These are phyloP conservation scores for Bombyx mandarina DNA, from an alignment of 1,140 invertebrate species.

Conservation along the genomic window DNA sequence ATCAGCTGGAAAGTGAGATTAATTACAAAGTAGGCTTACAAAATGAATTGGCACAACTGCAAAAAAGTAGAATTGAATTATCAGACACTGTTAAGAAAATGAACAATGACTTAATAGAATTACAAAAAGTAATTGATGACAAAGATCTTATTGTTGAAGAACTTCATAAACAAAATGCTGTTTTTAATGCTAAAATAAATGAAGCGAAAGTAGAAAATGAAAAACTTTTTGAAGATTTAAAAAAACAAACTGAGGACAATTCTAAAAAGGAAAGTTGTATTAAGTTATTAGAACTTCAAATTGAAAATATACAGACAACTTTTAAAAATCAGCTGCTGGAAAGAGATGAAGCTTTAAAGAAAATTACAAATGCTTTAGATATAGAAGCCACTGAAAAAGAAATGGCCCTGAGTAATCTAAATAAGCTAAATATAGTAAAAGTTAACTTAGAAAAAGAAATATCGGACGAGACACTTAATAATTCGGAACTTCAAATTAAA, in stretches of 20 bases:
- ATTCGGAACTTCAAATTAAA: slow-evolving; percentile 12
- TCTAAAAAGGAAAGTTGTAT: slow-evolving; percentile 6
- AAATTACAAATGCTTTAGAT: slow-evolving; percentile 6
- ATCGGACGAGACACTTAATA: slow-evolving; percentile 10
- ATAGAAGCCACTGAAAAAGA: slow-evolving; percentile 10
- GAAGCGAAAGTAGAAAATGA: slow-evolving; percentile 10
- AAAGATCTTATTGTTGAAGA: slow-evolving; percentile 18
- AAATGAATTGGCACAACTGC: slow-evolving; percentile 15
- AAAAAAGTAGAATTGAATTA: slow-evolving; percentile 10
- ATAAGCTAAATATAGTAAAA: slow-evolving; percentile 13
- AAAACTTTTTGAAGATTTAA: slow-evolving; percentile 6
- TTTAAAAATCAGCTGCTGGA: slow-evolving; percentile 13
- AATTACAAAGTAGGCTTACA: slow-evolving; percentile 32
- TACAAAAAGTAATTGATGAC: slow-evolving; percentile 9
- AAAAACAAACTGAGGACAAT: slow-evolving; percentile 8
- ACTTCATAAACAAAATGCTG: slow-evolving; percentile 15
- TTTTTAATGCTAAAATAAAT: slow-evolving; percentile 9
- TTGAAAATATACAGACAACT: slow-evolving; percentile 7
- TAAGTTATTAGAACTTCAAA: slow-evolving; percentile 4
- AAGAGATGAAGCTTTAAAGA: slow-evolving; percentile 7
- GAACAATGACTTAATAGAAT: slow-evolving; percentile 9
- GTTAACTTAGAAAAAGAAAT: slow-evolving; percentile 9
- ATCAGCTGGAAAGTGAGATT: slow-evolving; percentile 40
- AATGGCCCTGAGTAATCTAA: slow-evolving; percentile 7
- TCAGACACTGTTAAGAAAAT: slow-evolving; percentile 16